phyloP scores from a whole-genome alignment of 1,140 invertebrate genomes.

The Varroa destructor region DNA sequence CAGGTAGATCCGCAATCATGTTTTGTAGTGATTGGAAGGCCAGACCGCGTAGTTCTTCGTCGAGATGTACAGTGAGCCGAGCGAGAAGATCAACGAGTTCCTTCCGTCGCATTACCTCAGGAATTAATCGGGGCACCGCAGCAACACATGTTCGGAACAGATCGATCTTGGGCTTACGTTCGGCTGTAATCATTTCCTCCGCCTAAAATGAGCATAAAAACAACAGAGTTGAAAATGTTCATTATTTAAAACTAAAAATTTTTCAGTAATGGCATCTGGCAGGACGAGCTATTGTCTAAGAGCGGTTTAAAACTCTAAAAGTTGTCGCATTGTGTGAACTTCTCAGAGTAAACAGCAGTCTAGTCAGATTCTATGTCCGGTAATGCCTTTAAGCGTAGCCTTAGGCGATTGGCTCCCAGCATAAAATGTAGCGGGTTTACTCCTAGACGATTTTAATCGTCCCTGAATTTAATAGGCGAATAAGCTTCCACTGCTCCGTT shows the following conservation, averaged over 20 bases:
- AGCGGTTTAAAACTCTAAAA: too few relatives aligned
- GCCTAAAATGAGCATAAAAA: slow-evolving; percentile 49
- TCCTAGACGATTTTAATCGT: too few relatives aligned
- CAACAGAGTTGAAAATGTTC: slow-evolving; percentile 1
- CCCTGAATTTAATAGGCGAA: too few relatives aligned
- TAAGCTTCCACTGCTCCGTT: too few relatives aligned
- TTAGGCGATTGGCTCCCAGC: too few relatives aligned
- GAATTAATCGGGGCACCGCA: slow-evolving; percentile 88
- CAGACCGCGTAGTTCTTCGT: slow-evolving; percentile 54
- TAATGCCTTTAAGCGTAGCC: too few relatives aligned
- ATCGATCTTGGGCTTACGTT: slow-evolving; percentile 94
- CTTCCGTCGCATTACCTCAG: slow-evolving; percentile 83
- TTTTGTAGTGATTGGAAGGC: slow-evolving; percentile 93
- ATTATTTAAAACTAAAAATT: not conserved
- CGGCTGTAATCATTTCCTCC: slow-evolving; percentile 87
- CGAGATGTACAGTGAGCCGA: slow-evolving; percentile 67
- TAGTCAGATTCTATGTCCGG: too few relatives aligned
- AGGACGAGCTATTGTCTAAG: too few relatives aligned
- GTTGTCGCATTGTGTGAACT: too few relatives aligned
- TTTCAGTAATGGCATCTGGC: slow-evolving; percentile 9
- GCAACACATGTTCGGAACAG: slow-evolving; percentile 95
- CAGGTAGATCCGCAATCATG: slow-evolving; percentile 83
- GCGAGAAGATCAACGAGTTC: slow-evolving; percentile 85
- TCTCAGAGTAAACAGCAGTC: too few relatives aligned
- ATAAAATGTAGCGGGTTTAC: too few relatives aligned